Percentiles rank a stretch among this genome's conserved stretches.
These are phyloP conservation scores for Polia nebulosa DNA, from an alignment of 2,888 invertebrate species.

Conservation along the genomic window DNA sequence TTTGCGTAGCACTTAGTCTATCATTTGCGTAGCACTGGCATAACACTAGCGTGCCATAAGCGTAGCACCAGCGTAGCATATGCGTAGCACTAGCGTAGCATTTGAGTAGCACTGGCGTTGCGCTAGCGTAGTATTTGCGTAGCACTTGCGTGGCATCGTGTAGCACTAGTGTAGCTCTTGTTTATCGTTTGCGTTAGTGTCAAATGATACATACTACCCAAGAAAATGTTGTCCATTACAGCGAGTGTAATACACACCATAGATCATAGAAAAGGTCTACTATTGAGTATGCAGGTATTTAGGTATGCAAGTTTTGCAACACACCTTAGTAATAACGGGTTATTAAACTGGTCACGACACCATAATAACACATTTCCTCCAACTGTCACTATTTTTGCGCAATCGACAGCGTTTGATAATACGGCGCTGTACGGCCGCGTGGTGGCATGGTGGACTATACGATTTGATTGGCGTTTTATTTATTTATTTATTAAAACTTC, in stretches of 20 bases:
- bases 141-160: background rate
- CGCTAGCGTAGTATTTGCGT: background rate
- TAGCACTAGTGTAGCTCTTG: background rate
- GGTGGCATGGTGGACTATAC: background rate
- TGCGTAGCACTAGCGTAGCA: background rate
- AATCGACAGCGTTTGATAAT: conserved; percentile 17
- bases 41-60: background rate
- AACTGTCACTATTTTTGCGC: conserved; percentile 23
- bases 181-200: too few relatives aligned
- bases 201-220: too few relatives aligned
- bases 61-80: background rate
- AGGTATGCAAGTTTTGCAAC: conserved; percentile 12
- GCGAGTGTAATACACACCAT: background rate
- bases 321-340: conserved; percentile 22
- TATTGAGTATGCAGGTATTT: background rate
- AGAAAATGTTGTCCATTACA: too few relatives aligned
- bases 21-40: background rate
- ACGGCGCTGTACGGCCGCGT: background rate
- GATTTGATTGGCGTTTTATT: background rate
- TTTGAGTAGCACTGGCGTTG: background rate
- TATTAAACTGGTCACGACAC: conserved; percentile 24
- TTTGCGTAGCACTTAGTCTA: background rate
- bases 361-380: conserved; percentile 47
- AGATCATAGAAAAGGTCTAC: too few relatives aligned
- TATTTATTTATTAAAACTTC: too few relatives aligned